Base-by-base conservation (phyloP, 2,113 vertebrate genomes). In the Psettodes erumei region DNA sequence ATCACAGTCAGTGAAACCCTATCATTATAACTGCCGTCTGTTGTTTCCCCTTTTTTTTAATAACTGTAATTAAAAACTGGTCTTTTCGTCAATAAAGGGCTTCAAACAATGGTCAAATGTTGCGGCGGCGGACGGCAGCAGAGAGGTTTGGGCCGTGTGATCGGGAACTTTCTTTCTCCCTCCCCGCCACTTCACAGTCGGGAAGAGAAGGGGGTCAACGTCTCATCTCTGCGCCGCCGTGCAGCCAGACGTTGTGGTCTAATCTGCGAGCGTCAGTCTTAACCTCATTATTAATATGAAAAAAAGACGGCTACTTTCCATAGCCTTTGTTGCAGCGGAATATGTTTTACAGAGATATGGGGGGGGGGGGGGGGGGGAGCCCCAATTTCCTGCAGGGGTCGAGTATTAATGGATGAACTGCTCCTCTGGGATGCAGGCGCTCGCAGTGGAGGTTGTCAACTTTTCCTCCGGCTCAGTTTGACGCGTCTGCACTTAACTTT, bases 321-420 rank as follows among this genome's bases (percentile, higher is more conserved):
- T 61, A 81, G 77, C 73, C 82, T 86, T 90, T 90, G 85, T 90
- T 88, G 67, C 60, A 61, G 59, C 58, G 69, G 83, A 84, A 85
- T 88, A 84, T 90, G 89, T 90, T 91, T 85, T 66, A 80, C 77
- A 81, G 86, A 90, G 90, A 91, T 93, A 91, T 67, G 64, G 81
- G 55, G 25, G 30, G 55, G 58, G 15, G 35, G 5, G 33, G 33
- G 33, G 33, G 83, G 73, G 67, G 18, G 53, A 82, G 79, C 59
- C 82, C 59, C 40, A 75, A 63, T 87, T 87, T 87, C 88, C 85
- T 87, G 86, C 84, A 88, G 90, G 88, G 88, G 72, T 70, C 8
- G 71, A 78, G 84, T 71, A 87, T 89, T 90, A 84, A 83, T 59
- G 71, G 77, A 72, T 77, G 68, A 83, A 85, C 69, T 50, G 75